Conservation (phyloP, 2,797 vertebrate species). For the Danio kyathit region DNA sequence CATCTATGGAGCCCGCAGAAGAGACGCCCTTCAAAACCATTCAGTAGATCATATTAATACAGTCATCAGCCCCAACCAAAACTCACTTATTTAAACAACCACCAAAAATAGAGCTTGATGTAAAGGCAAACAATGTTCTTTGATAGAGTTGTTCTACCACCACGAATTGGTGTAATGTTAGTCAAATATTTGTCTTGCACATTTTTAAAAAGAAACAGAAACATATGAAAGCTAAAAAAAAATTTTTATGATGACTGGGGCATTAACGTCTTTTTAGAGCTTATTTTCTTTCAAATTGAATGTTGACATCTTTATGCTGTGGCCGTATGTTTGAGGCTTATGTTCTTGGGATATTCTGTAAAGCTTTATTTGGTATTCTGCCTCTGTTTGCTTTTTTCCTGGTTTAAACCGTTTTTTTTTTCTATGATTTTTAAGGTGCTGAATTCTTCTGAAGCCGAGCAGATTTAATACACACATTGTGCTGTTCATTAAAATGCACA, state of each 20-base stretch:
- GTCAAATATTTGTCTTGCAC: background rate
- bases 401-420: background rate
- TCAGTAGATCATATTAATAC: conserved; percentile 31
- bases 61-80: conserved; percentile 1
- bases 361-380: background rate
- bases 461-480: background rate
- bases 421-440: background rate
- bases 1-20: conserved; percentile 56
- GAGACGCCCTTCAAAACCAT: conserved; percentile 55
- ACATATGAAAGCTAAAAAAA: background rate
- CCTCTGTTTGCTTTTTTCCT: background rate
- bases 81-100: background rate
- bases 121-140: background rate
- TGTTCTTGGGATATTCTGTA: background rate
- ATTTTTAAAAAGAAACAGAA: background rate
- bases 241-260: background rate
- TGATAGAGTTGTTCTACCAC: background rate
- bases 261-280: background rate
- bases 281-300: background rate
- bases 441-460: background rate
- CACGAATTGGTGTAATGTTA: background rate
- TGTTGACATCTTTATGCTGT: background rate
- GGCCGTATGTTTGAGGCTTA: background rate
- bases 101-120: background rate
- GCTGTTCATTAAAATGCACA: background rate